Percentiles rank a stretch among this genome's conserved stretches.
Conservation (phyloP, 1,140 invertebrate genomes). For the Pseudomyrmex flavicornis region DNA sequence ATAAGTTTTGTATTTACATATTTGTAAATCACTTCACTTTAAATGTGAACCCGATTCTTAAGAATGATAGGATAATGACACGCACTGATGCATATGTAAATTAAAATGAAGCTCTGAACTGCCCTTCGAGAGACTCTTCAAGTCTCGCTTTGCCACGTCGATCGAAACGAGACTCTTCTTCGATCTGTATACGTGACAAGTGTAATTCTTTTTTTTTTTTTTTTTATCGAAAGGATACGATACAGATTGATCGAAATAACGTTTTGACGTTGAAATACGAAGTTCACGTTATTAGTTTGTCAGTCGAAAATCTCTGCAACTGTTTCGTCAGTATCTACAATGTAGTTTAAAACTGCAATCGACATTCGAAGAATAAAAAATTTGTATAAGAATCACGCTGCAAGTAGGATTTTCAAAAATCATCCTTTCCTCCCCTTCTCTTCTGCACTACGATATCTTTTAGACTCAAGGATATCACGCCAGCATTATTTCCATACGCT, state of each 20-base stretch:
- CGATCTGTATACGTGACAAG: neutral
- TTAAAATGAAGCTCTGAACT: conserved; percentile 61
- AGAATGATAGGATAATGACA: conserved; percentile 69
- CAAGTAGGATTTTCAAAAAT: conserved; percentile 28
- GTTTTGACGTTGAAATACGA: neutral
- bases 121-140: conserved; percentile 30
- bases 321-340: neutral
- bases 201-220: conserved; percentile 36
- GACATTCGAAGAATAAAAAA: neutral
- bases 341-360: neutral
- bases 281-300: too few species aligned
- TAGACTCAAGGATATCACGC: conserved; percentile 31
- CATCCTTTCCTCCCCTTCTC: neutral
- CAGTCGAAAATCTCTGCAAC: neutral
- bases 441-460: neutral
- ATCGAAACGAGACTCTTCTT: conserved; percentile 41
- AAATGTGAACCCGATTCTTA: conserved; percentile 67
- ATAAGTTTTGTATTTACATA: conserved; percentile 68
- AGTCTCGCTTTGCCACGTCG: conserved; percentile 26
- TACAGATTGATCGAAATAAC: conserved; percentile 10
- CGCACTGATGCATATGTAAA: conserved; percentile 71
- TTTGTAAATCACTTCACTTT: conserved; percentile 66
- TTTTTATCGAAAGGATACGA: neutral
- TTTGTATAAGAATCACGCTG: neutral
- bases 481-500: conserved; percentile 69